These are phyloP conservation scores for Drosophila algonquin DNA, from an alignment of 2,888 invertebrate genomes.

Conservation along the genomic window DNA sequence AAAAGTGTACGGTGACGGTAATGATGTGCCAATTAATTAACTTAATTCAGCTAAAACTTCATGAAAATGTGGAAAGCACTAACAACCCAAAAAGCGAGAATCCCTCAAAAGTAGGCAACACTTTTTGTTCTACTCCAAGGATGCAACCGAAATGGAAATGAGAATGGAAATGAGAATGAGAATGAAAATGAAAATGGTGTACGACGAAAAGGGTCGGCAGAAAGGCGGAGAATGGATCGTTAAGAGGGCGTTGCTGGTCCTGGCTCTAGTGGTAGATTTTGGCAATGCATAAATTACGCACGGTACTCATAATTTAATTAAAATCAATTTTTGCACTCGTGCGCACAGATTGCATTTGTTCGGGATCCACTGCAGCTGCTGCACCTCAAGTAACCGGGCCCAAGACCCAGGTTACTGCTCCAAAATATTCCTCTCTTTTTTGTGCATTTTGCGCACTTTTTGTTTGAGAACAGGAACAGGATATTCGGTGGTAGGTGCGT, in stretches of 20 bases:
- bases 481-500: conserved; percentile 4
- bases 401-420: not conserved
- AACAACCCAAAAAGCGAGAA: not conserved
- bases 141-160: not conserved
- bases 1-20: conserved; percentile 16
- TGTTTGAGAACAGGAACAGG: not conserved
- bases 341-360: conserved; percentile 36
- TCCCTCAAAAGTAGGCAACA: not conserved
- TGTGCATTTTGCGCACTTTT: conserved; percentile 50
- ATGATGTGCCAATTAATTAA: conserved; percentile 68
- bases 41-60: conserved; percentile 46
- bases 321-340: conserved; percentile 66
- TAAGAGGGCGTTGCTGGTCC: not conserved
- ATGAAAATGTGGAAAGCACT: conserved; percentile 24
- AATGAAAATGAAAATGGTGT: not conserved
- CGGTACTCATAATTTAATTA: conserved; percentile 66
- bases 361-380: conserved; percentile 41
- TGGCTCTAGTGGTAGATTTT: conserved; percentile 31
- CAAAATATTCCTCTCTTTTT: conserved; percentile 15
- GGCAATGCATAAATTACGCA: conserved; percentile 73
- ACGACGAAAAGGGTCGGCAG: too few relatives aligned
- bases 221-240: not conserved
- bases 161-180: not conserved
- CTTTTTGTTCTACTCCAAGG: conserved; percentile 9
- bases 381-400: not conserved